These are phyloP conservation scores for Diloba caeruleocephala DNA, from an alignment of 2,888 invertebrate genomes.

Conservation along the genomic window DNA sequence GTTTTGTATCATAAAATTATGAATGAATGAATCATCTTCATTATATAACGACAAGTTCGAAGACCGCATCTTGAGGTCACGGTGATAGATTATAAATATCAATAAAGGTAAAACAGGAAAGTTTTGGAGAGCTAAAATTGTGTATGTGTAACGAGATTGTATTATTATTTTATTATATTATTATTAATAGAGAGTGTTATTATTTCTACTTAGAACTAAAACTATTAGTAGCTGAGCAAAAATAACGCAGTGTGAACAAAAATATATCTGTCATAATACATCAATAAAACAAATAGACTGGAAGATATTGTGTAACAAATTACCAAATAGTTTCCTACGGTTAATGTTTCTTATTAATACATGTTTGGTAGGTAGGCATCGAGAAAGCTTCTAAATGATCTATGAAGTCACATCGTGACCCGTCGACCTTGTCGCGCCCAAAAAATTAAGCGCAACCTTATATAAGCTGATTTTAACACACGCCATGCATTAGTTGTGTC, in stretches of 20 bases:
- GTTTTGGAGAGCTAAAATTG: no score
- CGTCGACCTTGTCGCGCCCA: conserved; percentile 78
- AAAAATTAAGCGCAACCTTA: conserved; percentile 68
- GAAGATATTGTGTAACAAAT: conserved; percentile 41
- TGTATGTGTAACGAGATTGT: no score
- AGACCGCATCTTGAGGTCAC: conserved; percentile 55
- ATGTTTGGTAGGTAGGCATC: conserved; percentile 32
- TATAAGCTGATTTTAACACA: conserved; percentile 69
- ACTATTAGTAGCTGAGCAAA: neutral
- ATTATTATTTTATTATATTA: no score
- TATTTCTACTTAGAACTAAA: no score
- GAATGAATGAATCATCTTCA: conserved; percentile 58
- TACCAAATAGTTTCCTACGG: conserved; percentile 33
- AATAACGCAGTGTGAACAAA: conserved; percentile 16
- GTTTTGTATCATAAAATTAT: conserved; percentile 26
- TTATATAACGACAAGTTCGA: conserved; percentile 53
- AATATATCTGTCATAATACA: conserved; percentile 34
- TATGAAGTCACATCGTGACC: conserved; percentile 69
- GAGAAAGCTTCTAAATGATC: conserved; percentile 54
- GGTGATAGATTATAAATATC: conserved; percentile 24
- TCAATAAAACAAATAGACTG: conserved; percentile 38
- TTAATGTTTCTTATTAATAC: conserved; percentile 37
- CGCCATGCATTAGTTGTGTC: conserved; percentile 72
- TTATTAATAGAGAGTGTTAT: no score
- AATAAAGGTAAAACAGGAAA: neutral